Evolutionary conservation across 1,140 invertebrate genomes (phyloP).

Genomic region (Drosophila watanabei): DNA sequence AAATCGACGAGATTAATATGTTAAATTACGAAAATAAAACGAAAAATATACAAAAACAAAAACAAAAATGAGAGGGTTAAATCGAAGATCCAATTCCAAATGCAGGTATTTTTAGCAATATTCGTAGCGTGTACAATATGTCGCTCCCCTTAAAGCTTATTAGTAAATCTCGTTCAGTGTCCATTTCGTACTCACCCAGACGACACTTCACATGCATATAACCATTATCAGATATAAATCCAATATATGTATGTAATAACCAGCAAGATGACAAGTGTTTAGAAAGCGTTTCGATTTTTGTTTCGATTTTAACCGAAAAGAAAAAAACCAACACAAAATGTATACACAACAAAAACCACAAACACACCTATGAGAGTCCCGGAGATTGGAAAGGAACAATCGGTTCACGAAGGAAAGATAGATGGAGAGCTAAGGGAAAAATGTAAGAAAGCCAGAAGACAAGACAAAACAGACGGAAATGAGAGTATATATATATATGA

Average conservation of each 20-base stretch:
- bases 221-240: conserved; percentile 66
- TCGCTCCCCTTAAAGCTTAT: conserved; percentile 74
- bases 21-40: conserved; percentile 7
- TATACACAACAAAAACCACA: conserved; percentile 42
- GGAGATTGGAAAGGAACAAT: conserved; percentile 1
- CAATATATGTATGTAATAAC: conserved; percentile 54
- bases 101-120: conserved; percentile 82
- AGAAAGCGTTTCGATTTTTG: conserved; percentile 61
- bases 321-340: conserved; percentile 34
- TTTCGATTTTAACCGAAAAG: conserved; percentile 51
- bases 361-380: conserved; percentile 27
- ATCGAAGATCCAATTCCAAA: conserved; percentile 43
- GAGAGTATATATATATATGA: conserved; percentile 68
- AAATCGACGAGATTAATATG: conserved; percentile 30
- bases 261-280: conserved; percentile 52
- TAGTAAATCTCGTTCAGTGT: conserved; percentile 63
- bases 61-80: neutral
- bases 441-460: conserved; percentile 34
- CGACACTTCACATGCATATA: conserved; percentile 73
- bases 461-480: conserved; percentile 41
- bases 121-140: conserved; percentile 80
- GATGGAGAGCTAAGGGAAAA: conserved; percentile 18
- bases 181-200: conserved; percentile 35
- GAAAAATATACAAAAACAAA: conserved; percentile 15
- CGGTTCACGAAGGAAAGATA: neutral